phyloP scores from a whole-genome alignment of 1,140 invertebrate species.

The Leptinotarsa texana region DNA sequence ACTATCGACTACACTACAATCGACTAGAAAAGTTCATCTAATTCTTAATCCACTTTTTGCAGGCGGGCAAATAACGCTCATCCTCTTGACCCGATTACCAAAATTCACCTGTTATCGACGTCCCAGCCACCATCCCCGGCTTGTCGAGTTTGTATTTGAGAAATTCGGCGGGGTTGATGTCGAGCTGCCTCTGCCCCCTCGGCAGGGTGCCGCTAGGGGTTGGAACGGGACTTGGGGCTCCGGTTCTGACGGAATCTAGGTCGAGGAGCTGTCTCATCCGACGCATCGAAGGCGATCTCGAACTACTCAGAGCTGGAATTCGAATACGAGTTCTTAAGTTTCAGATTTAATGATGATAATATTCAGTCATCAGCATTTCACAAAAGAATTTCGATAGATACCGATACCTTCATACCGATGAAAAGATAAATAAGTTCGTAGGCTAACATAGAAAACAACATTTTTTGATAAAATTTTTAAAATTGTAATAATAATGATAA shows the following conservation, averaged over 20 bases:
- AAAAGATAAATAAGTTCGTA: too few relatives aligned
- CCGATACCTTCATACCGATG: too few relatives aligned
- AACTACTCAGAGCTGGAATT: slow-evolving; percentile 54
- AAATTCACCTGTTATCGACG: slow-evolving; percentile 41
- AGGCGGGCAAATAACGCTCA: neutral
- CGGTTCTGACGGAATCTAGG: slow-evolving; percentile 63
- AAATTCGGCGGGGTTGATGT: slow-evolving; percentile 90
- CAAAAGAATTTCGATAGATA: too few relatives aligned
- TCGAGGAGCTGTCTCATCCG: slow-evolving; percentile 80
- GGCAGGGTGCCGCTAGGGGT: slow-evolving; percentile 78
- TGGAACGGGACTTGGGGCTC: slow-evolving; percentile 67
- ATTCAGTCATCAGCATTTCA: too few relatives aligned
- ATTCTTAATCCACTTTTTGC: too few relatives aligned
- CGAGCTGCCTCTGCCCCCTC: slow-evolving; percentile 72
- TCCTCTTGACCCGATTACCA: neutral
- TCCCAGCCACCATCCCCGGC: slow-evolving; percentile 60
- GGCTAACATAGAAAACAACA: too few relatives aligned
- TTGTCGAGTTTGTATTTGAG: slow-evolving; percentile 91
- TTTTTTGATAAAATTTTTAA: too few relatives aligned
- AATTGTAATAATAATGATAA: too few relatives aligned
- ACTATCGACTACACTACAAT: too few relatives aligned
- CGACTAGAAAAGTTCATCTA: too few relatives aligned
- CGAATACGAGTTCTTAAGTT: neutral
- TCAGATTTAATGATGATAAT: neutral
- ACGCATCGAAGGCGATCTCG: slow-evolving; percentile 72